Evolutionary conservation across 2,113 vertebrate species (phyloP), one percentile per base, ranked within the genome.

Genomic region (Pontoporia blainvillei): DNA sequence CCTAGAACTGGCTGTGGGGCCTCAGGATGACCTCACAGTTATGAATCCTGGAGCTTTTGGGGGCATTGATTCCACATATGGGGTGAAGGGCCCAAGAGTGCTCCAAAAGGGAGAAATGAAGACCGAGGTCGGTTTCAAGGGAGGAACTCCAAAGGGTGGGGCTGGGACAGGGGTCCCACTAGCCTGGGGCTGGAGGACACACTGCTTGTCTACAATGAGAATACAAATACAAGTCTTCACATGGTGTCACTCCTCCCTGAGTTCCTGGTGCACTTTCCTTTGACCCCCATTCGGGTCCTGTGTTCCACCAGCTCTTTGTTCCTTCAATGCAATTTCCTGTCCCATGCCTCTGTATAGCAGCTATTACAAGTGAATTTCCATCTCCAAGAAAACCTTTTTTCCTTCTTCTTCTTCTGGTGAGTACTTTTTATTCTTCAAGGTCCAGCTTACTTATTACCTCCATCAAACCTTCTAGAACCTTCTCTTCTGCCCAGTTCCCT

Each of bases 281-380:
- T 69, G 78, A 17, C n/a, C 6, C 27, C 6, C 4, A 13, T 14
- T 59, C 2, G 34, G 46, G 25, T 2, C 44, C 49, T 25, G 6
- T 15, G 29, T 52, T 17, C 23, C 2, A 12, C 31, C 27, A 61
- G 4, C 9, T 72, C 27, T 75, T 34, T 82, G 20, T 71, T 17
- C 61, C 6, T 23, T 66, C 27, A 18, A 0, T 11, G 18, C 11
- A 6, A 29, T 44, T 25, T 57, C 15, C 23, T n/a, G 17, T 2
- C 14, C 46, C 61, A 1, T 17, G 46, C 14, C 34, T 44, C 62
- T 31, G 12, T 8, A 0, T 8, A 31, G 36, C 34, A 41, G 29
- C 17, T 13, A 14, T 3, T 27, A 27, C 13, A 66, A 59, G 52
- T 23, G 34, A 52, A n/a, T 64, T 75, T 64, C 31, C n/a, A 14